Evolutionary conservation across 2,113 vertebrate species (phyloP), one percentile per base, ranked within the genome.

Genomic region (Laticauda colubrina): DNA sequence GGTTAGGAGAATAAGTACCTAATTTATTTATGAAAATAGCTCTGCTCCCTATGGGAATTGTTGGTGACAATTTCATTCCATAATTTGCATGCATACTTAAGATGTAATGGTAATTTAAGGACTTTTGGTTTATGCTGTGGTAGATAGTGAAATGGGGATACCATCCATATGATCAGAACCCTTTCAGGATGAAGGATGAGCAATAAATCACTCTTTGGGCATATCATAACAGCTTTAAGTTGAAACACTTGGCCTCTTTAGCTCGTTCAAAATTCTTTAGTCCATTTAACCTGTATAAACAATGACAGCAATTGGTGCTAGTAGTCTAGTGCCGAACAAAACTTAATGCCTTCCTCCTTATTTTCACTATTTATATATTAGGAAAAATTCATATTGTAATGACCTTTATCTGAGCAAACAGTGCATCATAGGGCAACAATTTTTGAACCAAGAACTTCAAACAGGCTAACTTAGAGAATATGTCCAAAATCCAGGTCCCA

Each of bases 21-120:
- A 92, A 64, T 64, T 69, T 89, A 21, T 94, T 39, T 51, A 43
- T 89, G 61, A 91, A 94, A 56, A 86, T 23, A 51, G 29, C 18
- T 55, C 12, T 11, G 2, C 14, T 8, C 90, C 15, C 14, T 4
- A 93, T 95, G 87, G 43, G 54, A 92, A 90, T 51, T 0, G 0
- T 29, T 26, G 45, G 57, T 34, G 90, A 48, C 8, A 56, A 0
- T 11, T 1, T 75, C 54, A 7, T 2, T 20, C 0, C 0, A 0
- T 55, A 64, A n/a, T 89, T 90, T 92, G 88, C 86, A 91, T 61
- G 90, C 61, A n/a, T 75, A 45, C 43, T 92, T 92, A 85, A 0
- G 1, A 55, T 90, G 1, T 0, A 75, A 93, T 94, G 85, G 75
- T 81, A 92, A 59, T 7, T 59, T 87, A 86, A 94, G 91, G 21